Evolutionary conservation across 2,797 vertebrate species (phyloP).

Genomic region (Meriones psammophilus): DNA sequence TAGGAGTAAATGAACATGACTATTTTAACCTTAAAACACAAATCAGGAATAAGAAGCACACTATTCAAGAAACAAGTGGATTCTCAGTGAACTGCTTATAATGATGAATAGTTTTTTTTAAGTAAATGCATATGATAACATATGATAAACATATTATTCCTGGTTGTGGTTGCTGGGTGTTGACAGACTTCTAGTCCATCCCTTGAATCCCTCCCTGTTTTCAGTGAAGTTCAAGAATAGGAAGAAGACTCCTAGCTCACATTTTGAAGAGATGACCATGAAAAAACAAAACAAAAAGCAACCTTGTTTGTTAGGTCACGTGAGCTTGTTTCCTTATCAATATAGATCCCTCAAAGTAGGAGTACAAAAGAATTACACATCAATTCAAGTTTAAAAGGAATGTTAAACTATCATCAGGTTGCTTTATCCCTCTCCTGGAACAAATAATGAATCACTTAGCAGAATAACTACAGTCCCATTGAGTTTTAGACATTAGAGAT

Average conservation of each 20-base stretch:
- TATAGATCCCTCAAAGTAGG: conserved; percentile 35
- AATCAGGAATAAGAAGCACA: conserved; percentile 48
- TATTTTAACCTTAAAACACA: conserved; percentile 48
- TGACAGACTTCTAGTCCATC: conserved; percentile 39
- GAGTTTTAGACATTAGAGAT: not conserved
- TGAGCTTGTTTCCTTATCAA: conserved; percentile 41
- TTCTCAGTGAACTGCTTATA: conserved; percentile 58
- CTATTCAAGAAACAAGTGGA: conserved; percentile 39
- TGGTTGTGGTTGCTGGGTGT: conserved; percentile 19
- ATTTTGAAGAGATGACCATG: not conserved
- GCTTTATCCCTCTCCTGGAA: not conserved
- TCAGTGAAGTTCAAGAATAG: conserved; percentile 51
- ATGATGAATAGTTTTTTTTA: conserved; percentile 54
- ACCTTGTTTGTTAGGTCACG: conserved; percentile 41
- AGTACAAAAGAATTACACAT: conserved; percentile 55
- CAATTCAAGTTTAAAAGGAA: conserved; percentile 43
- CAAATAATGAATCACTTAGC: conserved; percentile 41
- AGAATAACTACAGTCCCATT: conserved; percentile 28
- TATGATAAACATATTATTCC: conserved; percentile 2
- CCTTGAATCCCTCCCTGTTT: not conserved
- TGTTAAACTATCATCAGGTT: conserved; percentile 34
- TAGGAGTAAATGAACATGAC: conserved; percentile 60
- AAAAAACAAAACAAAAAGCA: not conserved
- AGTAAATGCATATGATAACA: conserved; percentile 5
- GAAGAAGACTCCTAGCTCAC: conserved; percentile 32